phyloP scores from a whole-genome alignment of 2,797 vertebrate genomes.

The Benthosema pterotum region DNA sequence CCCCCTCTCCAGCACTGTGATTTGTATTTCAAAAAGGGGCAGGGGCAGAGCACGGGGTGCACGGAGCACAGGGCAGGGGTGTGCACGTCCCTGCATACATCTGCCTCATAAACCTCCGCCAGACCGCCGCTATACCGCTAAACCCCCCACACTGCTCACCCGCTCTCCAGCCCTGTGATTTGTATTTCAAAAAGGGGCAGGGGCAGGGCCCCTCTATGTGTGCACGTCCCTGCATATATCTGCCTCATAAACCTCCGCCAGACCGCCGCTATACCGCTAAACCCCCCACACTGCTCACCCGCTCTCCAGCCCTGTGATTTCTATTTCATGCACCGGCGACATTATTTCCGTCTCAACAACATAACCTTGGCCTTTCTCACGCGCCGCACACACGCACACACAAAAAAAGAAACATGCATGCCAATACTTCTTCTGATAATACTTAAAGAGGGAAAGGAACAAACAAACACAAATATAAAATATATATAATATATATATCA shows the following conservation, averaged over 20 bases:
- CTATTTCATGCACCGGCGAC: constrained; percentile 71
- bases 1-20: constrained; percentile 64
- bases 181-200: too few species aligned
- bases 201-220: too few species aligned
- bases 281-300: constrained; percentile 6
- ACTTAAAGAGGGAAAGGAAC: constrained; percentile 65
- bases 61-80: too few species aligned
- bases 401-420: constrained; percentile 65
- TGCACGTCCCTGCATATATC: too few species aligned
- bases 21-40: too few species aligned
- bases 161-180: constrained; percentile 67
- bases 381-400: constrained; percentile 15
- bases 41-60: too few species aligned
- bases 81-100: too few species aligned
- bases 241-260: not conserved
- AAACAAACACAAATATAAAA: constrained; percentile 30
- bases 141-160: constrained; percentile 9
- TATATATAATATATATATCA: too few species aligned
- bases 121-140: too few species aligned
- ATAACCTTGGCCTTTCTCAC: constrained; percentile 38
- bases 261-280: too few species aligned
- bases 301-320: constrained; percentile 68
- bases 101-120: not conserved
- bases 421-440: constrained; percentile 73
- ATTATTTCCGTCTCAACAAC: constrained; percentile 23